Evolutionary conservation across 2,797 vertebrate species (phyloP).

Genomic region (Neosilurus hyrtlii): DNA sequence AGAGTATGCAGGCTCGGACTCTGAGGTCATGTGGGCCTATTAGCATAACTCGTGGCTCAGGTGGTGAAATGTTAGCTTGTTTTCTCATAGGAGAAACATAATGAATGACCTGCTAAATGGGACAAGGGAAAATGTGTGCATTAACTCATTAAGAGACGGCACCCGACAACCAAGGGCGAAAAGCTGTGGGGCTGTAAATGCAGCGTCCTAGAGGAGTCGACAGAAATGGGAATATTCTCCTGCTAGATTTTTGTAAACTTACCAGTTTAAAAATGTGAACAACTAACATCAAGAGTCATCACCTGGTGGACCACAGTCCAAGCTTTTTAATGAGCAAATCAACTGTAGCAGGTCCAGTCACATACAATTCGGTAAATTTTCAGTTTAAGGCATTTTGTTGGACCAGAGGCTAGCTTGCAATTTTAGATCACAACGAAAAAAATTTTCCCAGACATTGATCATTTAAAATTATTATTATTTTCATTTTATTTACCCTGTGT

Average conservation of each 20-base stretch:
- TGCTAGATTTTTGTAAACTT: background rate
- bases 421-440: background rate
- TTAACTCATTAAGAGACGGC: conserved; percentile 44
- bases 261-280: background rate
- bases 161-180: conserved; percentile 27
- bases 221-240: conserved; percentile 1
- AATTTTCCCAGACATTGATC: background rate
- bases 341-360: background rate
- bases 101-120: conserved; percentile 42
- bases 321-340: background rate
- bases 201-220: background rate
- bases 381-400: background rate
- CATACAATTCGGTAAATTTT: background rate
- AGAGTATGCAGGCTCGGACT: conserved; percentile 21
- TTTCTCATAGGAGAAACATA: conserved; percentile 40
- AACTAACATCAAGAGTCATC: background rate
- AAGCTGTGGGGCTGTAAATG: background rate
- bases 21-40: conserved; percentile 41
- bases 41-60: conserved; percentile 47
- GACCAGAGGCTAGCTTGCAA: background rate
- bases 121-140: conserved; percentile 43
- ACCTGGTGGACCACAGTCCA: background rate
- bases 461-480: too few relatives aligned
- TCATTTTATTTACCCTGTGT: too few relatives aligned
- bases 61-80: conserved; percentile 39